These are phyloP conservation scores for Autographa pulchrina DNA, from an alignment of 2,888 invertebrate species.

Conservation along the genomic window DNA sequence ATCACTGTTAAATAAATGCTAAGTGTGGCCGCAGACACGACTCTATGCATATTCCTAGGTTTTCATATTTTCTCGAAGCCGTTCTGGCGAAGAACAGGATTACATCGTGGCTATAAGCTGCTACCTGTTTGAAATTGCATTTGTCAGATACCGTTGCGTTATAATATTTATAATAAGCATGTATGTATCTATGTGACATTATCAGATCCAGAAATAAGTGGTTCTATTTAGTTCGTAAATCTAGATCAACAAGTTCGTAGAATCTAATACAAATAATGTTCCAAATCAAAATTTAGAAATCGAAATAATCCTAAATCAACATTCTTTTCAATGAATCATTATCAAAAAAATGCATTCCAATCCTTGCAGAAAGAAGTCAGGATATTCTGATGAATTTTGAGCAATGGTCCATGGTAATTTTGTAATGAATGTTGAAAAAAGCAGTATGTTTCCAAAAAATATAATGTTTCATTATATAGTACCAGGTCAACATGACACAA, in stretches of 20 bases:
- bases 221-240: neutral
- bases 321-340: no score
- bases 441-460: neutral
- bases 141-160: neutral
- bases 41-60: no score
- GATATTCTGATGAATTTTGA: no score
- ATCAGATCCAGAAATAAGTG: neutral
- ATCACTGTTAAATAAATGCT: slow-evolving; percentile 13
- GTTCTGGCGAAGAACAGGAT: neutral
- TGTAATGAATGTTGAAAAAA: no score
- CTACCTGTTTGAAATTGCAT: neutral
- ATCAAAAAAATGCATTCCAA: no score
- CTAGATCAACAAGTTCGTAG: neutral
- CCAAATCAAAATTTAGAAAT: no score
- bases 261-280: neutral
- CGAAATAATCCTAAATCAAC: no score
- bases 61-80: no score
- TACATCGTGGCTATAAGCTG: neutral
- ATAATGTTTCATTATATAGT: neutral
- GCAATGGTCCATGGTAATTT: no score
- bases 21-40: no score
- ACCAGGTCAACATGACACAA: neutral
- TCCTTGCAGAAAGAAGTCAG: no score
- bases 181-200: neutral
- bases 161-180: neutral